phyloP scores from a whole-genome alignment of 1,140 invertebrate species.

The Euglossa dilemma region DNA sequence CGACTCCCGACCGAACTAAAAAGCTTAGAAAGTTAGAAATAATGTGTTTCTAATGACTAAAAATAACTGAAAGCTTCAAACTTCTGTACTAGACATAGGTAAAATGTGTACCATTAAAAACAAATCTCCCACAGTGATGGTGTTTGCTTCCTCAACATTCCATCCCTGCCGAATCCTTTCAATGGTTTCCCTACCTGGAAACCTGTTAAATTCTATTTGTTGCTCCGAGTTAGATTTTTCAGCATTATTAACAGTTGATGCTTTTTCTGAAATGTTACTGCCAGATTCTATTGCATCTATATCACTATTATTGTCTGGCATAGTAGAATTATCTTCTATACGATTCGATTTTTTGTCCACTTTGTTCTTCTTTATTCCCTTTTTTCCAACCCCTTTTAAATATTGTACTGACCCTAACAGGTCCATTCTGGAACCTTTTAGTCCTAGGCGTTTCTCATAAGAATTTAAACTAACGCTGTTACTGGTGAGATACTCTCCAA shows the following conservation, averaged over 20 bases:
- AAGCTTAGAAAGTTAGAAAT: constrained; percentile 55
- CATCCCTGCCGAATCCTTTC: constrained; percentile 89
- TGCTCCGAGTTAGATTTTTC: constrained; percentile 67
- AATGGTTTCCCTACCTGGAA: constrained; percentile 82
- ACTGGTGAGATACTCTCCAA: constrained; percentile 88
- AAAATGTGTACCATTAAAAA: constrained; percentile 89
- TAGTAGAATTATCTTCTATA: constrained; percentile 65
- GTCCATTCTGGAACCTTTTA: constrained; percentile 79
- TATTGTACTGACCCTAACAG: constrained; percentile 78
- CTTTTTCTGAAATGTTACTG: constrained; percentile 66
- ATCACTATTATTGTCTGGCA: constrained; percentile 77
- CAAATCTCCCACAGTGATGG: constrained; percentile 93
- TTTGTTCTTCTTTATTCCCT: constrained; percentile 79
- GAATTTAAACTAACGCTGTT: constrained; percentile 89
- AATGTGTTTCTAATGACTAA: constrained; percentile 15
- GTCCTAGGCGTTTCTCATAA: constrained; percentile 87
- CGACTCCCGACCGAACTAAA: constrained; percentile 89
- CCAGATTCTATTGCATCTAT: constrained; percentile 75
- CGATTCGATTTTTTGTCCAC: constrained; percentile 73
- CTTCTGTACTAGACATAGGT: background rate
- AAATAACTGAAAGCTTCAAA: background rate
- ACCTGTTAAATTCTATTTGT: constrained; percentile 71
- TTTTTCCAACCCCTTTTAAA: constrained; percentile 78
- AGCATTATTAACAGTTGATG: constrained; percentile 42
- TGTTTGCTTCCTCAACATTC: constrained; percentile 88